phyloP scores from a whole-genome alignment of 2,888 invertebrate species.

The Sphaeridia pumilis region DNA sequence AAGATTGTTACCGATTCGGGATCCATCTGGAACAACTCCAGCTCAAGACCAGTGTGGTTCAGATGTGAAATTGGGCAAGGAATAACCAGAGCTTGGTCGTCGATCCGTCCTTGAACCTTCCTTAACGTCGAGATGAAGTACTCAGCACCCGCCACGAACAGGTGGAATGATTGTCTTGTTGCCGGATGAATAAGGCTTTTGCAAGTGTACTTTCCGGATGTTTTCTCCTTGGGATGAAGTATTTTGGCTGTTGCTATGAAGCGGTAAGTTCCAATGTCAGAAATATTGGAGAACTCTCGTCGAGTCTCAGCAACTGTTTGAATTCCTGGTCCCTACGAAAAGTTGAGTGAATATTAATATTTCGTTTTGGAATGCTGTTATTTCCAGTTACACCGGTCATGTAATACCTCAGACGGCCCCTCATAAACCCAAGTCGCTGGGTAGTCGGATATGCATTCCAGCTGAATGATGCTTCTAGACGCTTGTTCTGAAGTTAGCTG shows the following conservation, averaged over 20 bases:
- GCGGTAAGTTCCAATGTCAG: neutral
- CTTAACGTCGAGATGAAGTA: neutral
- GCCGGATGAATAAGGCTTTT: neutral
- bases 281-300: neutral
- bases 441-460: neutral
- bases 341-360: neutral
- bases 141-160: neutral
- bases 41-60: neutral
- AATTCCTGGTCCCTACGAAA: neutral
- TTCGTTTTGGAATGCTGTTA: neutral
- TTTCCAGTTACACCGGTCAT: neutral
- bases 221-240: neutral
- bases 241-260: neutral
- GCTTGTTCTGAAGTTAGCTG: neutral
- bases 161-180: neutral
- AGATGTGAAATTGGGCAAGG: neutral
- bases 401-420: neutral
- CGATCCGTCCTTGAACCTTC: no score
- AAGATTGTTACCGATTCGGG: neutral
- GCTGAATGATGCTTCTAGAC: neutral
- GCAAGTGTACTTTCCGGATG: neutral
- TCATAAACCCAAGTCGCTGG: constrained; percentile 1
- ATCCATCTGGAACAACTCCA: neutral
- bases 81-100: neutral
- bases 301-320: neutral